Base-by-base conservation (phyloP, 1,140 invertebrate species). In the Pentalonia nigronervosa region DNA sequence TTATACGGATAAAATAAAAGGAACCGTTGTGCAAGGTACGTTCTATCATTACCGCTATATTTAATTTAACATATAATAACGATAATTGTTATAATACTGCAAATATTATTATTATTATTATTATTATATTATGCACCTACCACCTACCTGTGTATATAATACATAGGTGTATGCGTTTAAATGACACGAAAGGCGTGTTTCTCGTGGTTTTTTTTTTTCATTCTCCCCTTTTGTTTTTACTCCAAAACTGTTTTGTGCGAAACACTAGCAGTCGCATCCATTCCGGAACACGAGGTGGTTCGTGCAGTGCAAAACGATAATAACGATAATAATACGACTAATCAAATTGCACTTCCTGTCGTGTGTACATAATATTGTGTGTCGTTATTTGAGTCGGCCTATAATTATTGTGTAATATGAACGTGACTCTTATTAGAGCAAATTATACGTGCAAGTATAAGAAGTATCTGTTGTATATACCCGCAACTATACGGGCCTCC, bases 1-100 rank as follows among this genome's bases (percentile, higher is more conserved):
- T 67, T n/a, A 14, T 67, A 67, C 60, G 60, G 14, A 67, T 67
- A 67, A 67, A 67, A 67, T 67, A 67, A 67, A 67, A 67, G 60
- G 60, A 67, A 67, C 30, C 60, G 60, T 67, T 67, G 60, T 67
- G 30, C 60, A n/a, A 30, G 60, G 60, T 67, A 67, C 60, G 30
- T 67, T 30, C 11, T 67, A 67, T n/a, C 30, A 56, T 56, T 56
- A 56, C 23, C 41, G 41, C 41, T 21, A 30, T 67, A 67, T 67
- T 67, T 67, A 67, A 67, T 67, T 67, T 67, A 67, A 30, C n/a
- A 67, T 67, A 67, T 67, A 67, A 67, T 67, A 67, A 67, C 60
- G 60, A 67, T 67, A 67, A 67, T 67, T 67, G n/a, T 67, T 67
- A 67, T 67, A 67, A n/a, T 25, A 45, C 36, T 84, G 83, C 34